These are phyloP conservation scores for Oscheius sp. DNA, from an alignment of 1,140 invertebrate species.

Conservation along the genomic window DNA sequence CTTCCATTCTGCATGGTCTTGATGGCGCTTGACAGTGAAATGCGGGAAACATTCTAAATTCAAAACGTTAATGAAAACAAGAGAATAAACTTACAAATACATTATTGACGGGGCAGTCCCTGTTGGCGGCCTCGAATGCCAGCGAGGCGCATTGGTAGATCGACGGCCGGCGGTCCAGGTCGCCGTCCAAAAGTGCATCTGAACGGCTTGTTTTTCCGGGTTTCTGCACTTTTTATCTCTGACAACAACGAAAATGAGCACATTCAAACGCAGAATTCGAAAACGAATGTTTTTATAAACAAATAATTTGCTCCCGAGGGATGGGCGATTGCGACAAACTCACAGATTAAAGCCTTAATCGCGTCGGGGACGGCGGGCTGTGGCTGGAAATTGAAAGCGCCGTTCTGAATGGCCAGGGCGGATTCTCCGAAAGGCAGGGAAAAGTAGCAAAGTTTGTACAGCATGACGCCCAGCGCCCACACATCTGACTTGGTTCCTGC, in stretches of 20 bases:
- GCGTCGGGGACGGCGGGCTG: slow-evolving; percentile 45
- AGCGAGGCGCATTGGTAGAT: slow-evolving; percentile 54
- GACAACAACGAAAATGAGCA: background rate
- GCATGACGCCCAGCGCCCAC: slow-evolving; percentile 81
- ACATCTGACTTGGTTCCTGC: slow-evolving; percentile 52
- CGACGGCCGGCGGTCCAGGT: slow-evolving; percentile 50
- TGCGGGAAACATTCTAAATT: slow-evolving; percentile 15
- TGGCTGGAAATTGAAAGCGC: slow-evolving; percentile 77
- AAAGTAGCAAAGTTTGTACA: slow-evolving; percentile 89
- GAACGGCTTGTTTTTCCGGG: no score
- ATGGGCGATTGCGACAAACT: slow-evolving; percentile 16
- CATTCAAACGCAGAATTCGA: background rate
- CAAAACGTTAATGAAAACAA: background rate
- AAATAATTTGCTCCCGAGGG: no score
- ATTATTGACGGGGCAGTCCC: slow-evolving; percentile 55
- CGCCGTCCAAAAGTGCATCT: slow-evolving; percentile 40
- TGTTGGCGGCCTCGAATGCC: slow-evolving; percentile 50
- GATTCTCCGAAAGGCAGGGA: slow-evolving; percentile 88
- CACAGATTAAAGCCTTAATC: slow-evolving; percentile 57
- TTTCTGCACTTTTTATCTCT: no score
- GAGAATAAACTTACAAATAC: slow-evolving; percentile 47
- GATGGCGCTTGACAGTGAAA: background rate
- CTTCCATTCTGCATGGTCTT: background rate
- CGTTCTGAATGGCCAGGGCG: slow-evolving; percentile 85
- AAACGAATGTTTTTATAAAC: background rate